Evolutionary conservation across 2,797 vertebrate species (phyloP), one percentile per base, ranked within the genome.

Genomic region (Scleropages formosus): DNA sequence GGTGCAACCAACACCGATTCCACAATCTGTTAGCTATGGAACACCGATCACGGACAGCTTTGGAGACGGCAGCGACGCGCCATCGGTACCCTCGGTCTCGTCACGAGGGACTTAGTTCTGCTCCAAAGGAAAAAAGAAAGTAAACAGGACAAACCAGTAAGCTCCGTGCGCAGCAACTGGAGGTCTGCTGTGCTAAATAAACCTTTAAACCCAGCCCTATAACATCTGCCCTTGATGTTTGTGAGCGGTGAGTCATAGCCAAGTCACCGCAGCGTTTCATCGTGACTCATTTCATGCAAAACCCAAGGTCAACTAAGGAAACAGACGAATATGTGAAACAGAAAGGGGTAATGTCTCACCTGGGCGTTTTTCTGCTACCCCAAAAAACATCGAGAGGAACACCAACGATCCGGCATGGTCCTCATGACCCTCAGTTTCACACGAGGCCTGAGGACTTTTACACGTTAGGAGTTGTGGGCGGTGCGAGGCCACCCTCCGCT

Each of bases 251-350:
- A 89, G 80, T 89, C 87, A 89, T 67, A 72, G 78, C 73, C 63
- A 74, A 76, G 80, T 83, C 76, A 80, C 77, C 13, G 24, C 78
- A 80, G 67, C 24, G 61, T 75, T 75, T 44, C 74, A 56, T 76
- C 77, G 76, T 81, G 60, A 80, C 81, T 79, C 77, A 82, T 59
- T 73, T 71, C 27, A 70, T 75, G 72, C 65, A 72, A 79, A 81
- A 31, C 68, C 67, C 67, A 70, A 66, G 88, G 86, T 89, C 84
- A 79, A 82, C 77, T 79, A 76, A 87, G 86, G 86, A 79, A 81
- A 87, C 61, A 62, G 73, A 73, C 80, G 77, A 85, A 24, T 56
- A 49, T 71, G 51, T 27, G 47, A 71, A 56, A 58, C 56, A n/a
- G 27, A 71, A n/a, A 18, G 15, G 22, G 12, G 47, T 46, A 26